phyloP scores from a whole-genome alignment of 2,797 vertebrate species.

The Rousettus madagascariensis region DNA sequence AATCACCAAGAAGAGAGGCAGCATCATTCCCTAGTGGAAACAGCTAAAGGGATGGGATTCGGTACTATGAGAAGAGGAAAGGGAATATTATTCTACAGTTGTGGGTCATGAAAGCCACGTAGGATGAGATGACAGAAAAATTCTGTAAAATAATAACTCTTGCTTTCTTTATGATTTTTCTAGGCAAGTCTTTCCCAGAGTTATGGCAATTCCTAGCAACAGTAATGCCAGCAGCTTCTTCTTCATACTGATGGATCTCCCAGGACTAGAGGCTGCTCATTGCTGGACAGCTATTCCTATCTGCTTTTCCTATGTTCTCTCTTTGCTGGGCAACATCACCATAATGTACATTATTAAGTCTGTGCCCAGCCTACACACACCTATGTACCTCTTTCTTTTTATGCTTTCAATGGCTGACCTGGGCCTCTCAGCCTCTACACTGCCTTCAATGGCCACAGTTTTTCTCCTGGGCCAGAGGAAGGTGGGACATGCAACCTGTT shows the following conservation, averaged over 20 bases:
- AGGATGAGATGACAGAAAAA: not conserved
- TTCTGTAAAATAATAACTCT: not conserved
- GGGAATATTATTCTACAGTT: too few relatives aligned
- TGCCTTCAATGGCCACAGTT: constrained; percentile 80
- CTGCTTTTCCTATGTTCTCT: constrained; percentile 58
- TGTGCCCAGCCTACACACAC: constrained; percentile 80
- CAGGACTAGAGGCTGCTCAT: constrained; percentile 45
- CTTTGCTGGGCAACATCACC: constrained; percentile 61
- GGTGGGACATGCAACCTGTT: constrained; percentile 73
- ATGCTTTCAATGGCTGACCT: constrained; percentile 84
- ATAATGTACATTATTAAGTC: constrained; percentile 58
- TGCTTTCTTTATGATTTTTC: not conserved
- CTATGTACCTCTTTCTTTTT: constrained; percentile 85
- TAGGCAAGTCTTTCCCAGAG: not conserved
- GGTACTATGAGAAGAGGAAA: not conserved
- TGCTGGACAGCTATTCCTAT: constrained; percentile 61
- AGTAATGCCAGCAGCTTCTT: constrained; percentile 36
- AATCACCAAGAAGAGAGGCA: not conserved
- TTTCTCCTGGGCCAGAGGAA: constrained; percentile 55
- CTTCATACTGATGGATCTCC: constrained; percentile 69
- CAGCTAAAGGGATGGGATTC: fast-evolving
- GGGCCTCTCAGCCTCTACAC: constrained; percentile 80
- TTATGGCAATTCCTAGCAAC: constrained; percentile 28
- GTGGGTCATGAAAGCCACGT: fast-evolving
- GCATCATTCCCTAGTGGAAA: not conserved